These are phyloP conservation scores for Masticophis lateralis DNA, from an alignment of 2,797 vertebrate species.

Conservation along the genomic window DNA sequence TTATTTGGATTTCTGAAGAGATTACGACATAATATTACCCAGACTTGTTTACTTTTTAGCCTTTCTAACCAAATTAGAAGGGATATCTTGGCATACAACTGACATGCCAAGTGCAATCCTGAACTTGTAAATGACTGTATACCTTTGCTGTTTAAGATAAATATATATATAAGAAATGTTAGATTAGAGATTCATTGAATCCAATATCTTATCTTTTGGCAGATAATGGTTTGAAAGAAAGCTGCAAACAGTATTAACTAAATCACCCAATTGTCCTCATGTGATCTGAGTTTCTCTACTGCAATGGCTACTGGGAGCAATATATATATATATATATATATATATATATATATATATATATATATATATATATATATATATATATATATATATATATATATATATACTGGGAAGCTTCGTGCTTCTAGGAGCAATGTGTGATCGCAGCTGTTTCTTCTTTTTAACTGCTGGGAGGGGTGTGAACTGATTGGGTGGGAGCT, in stretches of 20 bases:
- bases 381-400: too few relatives aligned
- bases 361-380: too few relatives aligned
- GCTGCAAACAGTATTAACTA: neutral
- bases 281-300: neutral
- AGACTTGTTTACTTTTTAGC: neutral
- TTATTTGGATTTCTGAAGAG: neutral
- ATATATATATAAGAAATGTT: neutral
- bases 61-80: neutral
- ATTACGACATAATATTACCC: neutral
- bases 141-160: neutral
- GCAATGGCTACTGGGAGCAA: neutral
- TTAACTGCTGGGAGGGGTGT: too few relatives aligned
- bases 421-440: too few relatives aligned
- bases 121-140: neutral
- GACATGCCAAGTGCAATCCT: neutral
- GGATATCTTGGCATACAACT: neutral
- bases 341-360: too few relatives aligned
- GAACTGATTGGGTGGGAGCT: too few relatives aligned
- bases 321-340: too few relatives aligned
- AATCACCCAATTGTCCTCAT: neutral
- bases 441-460: too few relatives aligned
- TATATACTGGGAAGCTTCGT: too few relatives aligned
- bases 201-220: neutral
- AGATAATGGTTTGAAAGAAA: neutral
- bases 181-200: neutral